A percentile compares a stretch with the other conserved stretches of the same genome.
Conservation (phyloP, 2,113 vertebrate species). For the Takifugu flavidus region DNA sequence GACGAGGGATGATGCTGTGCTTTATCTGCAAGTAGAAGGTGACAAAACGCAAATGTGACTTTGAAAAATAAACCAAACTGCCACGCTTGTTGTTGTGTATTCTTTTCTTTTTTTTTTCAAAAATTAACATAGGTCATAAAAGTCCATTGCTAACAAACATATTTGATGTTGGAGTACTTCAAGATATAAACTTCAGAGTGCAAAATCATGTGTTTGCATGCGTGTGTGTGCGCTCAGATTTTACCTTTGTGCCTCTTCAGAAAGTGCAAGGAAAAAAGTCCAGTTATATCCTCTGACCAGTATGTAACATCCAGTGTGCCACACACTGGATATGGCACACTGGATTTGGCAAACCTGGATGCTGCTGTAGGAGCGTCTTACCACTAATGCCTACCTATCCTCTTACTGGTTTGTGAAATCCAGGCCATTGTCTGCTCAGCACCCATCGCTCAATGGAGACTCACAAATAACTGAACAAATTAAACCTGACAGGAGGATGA, state of each 20-base stretch:
- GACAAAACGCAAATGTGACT: conserved; percentile 4
- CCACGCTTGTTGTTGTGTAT: too few relatives aligned
- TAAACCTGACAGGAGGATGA: conserved; percentile 45
- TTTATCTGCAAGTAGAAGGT: conserved; percentile 39
- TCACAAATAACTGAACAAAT: conserved; percentile 50
- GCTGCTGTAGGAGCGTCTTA: conserved; percentile 54
- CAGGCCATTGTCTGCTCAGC: conserved; percentile 76
- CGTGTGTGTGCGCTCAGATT: conserved; percentile 6
- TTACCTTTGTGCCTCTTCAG: conserved; percentile 59
- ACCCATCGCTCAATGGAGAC: conserved; percentile 35
- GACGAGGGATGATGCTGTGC: conserved; percentile 37
- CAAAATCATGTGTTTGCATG: background rate
- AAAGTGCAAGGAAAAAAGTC: conserved; percentile 57
- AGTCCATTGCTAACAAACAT: background rate
- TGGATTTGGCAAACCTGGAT: conserved; percentile 68
- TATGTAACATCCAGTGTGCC: conserved; percentile 59
- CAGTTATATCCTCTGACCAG: conserved; percentile 51
- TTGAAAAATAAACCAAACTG: background rate
- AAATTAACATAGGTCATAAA: background rate
- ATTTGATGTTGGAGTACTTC: conserved; percentile 2
- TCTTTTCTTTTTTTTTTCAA: background rate
- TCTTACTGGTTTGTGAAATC: conserved; percentile 71
- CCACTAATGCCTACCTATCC: conserved; percentile 75
- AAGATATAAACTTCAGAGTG: background rate
- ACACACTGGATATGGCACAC: conserved; percentile 73